Conservation (phyloP, 2,113 vertebrate species). For the Entomyzon cyanotis region DNA sequence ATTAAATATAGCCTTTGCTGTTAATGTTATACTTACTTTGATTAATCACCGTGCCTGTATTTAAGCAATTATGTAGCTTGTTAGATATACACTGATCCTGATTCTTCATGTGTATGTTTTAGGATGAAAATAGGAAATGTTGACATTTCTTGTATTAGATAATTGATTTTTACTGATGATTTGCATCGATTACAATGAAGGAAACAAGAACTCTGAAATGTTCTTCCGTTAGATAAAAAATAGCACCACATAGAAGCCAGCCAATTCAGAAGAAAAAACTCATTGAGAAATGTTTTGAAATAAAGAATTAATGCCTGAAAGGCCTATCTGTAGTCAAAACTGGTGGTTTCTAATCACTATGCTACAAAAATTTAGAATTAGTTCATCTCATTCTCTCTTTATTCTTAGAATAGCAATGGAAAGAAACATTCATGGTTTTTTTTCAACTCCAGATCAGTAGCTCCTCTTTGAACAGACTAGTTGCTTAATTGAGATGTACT, state of each 20-base stretch:
- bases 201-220: slow-evolving; percentile 1
- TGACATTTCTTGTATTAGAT: slow-evolving; percentile 46
- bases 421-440: not conserved
- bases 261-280: slow-evolving; percentile 57
- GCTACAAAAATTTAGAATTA: slow-evolving; percentile 2
- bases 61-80: slow-evolving; percentile 56
- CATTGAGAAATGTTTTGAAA: slow-evolving; percentile 54
- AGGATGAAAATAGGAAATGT: slow-evolving; percentile 36
- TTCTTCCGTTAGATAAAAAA: slow-evolving; percentile 29
- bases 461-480: not conserved
- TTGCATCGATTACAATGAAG: slow-evolving; percentile 2
- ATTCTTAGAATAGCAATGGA: not conserved
- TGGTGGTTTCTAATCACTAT: not conserved
- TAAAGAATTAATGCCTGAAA: slow-evolving; percentile 53
- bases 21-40: slow-evolving; percentile 42
- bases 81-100: slow-evolving; percentile 1
- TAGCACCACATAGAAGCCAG: not conserved
- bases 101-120: slow-evolving; percentile 41
- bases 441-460: not conserved
- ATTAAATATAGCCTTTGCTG: slow-evolving; percentile 61
- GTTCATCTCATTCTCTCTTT: slow-evolving; percentile 12
- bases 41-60: slow-evolving; percentile 54
- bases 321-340: slow-evolving; percentile 51
- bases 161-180: slow-evolving; percentile 51
- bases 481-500: not conserved